phyloP scores from a whole-genome alignment of 2,797 vertebrate species.

The Amazonetta brasiliensis region DNA sequence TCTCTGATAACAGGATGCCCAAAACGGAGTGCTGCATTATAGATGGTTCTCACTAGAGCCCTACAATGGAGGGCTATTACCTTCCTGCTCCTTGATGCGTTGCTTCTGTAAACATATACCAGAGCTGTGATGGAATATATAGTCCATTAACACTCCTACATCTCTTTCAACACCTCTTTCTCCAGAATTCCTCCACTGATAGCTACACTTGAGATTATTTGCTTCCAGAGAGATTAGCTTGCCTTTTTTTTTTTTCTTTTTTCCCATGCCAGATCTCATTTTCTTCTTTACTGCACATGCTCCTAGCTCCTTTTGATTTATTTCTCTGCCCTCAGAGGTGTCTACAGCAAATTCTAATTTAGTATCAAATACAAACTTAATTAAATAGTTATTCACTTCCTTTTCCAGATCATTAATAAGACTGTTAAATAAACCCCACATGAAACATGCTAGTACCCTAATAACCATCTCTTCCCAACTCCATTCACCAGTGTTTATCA shows the following conservation, averaged over 20 bases:
- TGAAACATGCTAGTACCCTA: conserved; percentile 40
- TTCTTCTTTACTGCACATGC: conserved; percentile 70
- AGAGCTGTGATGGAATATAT: conserved; percentile 18
- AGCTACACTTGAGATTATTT: conserved; percentile 35
- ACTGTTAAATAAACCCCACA: conserved; percentile 64
- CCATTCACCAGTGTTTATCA: conserved; percentile 70
- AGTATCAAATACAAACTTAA: conserved; percentile 80
- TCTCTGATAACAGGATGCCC: conserved; percentile 75
- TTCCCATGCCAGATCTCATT: conserved; percentile 49
- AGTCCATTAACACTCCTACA: conserved; percentile 60
- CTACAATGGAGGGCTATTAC: conserved; percentile 55
- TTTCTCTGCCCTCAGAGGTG: conserved; percentile 64
- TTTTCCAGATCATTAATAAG: conserved; percentile 80
- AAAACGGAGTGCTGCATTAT: conserved; percentile 63
- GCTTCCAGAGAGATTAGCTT: conserved; percentile 29
- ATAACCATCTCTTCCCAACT: conserved; percentile 57
- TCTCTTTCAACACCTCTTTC: conserved; percentile 45
- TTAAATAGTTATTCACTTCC: conserved; percentile 77
- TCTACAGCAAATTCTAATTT: conserved; percentile 79
- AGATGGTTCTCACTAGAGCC: conserved; percentile 49
- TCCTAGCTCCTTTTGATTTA: conserved; percentile 78
- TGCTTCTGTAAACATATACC: conserved; percentile 67
- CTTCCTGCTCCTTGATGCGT: conserved; percentile 55
- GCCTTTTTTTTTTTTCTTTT: conserved; percentile 8
- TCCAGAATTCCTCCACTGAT: conserved; percentile 30